phyloP scores from a whole-genome alignment of 2,113 vertebrate species.

The Progne subis region DNA sequence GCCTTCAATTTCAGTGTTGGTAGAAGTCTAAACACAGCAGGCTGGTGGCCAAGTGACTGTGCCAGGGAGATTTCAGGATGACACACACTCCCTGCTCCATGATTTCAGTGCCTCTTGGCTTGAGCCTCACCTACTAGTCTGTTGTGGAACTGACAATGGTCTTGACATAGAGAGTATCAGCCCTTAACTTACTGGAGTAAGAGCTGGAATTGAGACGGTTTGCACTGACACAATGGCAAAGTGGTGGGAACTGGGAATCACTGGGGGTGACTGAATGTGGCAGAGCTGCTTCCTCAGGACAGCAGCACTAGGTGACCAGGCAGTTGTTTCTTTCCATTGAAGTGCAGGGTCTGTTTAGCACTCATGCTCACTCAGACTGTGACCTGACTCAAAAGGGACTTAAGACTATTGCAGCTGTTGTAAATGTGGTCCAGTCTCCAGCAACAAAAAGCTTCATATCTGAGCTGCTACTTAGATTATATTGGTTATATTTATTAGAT shows the following conservation, averaged over 20 bases:
- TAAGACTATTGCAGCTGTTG: neutral
- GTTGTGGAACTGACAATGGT: neutral
- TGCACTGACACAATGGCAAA: neutral
- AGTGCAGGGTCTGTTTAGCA: neutral
- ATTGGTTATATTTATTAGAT: neutral
- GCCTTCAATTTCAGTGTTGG: neutral
- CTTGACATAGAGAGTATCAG: neutral
- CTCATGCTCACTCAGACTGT: neutral
- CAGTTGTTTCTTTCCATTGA: neutral
- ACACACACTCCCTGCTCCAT: neutral
- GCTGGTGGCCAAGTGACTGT: neutral
- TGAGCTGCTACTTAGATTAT: neutral
- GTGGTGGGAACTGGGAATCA: neutral
- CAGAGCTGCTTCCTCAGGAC: neutral
- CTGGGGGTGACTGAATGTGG: neutral
- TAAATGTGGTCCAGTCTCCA: neutral
- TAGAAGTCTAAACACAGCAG: neutral
- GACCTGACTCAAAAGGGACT: neutral
- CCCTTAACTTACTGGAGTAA: neutral
- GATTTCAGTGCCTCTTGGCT: neutral
- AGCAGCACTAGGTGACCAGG: neutral
- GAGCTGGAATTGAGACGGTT: neutral
- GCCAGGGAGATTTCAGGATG: neutral
- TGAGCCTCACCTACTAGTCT: neutral
- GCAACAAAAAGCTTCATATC: neutral